Evolutionary conservation across 2,113 vertebrate species (phyloP).

Genomic region (Dromaius novaehollandiae): DNA sequence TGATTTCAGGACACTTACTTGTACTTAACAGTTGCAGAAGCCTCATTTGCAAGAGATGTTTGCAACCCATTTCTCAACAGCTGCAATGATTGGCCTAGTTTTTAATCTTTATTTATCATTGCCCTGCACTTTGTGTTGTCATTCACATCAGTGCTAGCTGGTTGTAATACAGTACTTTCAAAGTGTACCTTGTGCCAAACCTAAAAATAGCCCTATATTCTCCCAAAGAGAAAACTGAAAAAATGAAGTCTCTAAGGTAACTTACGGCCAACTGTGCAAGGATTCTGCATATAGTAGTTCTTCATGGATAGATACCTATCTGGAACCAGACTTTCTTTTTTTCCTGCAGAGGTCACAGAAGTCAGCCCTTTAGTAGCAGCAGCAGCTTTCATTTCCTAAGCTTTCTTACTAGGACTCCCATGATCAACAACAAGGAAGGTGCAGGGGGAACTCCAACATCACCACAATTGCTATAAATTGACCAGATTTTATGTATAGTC

Average conservation of each 20-base stretch:
- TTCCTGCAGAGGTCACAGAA: not conserved
- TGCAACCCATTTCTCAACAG: not conserved
- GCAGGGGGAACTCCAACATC: not conserved
- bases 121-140: not conserved
- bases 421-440: not conserved
- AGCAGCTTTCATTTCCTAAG: not conserved
- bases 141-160: not conserved
- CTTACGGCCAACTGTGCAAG: not conserved
- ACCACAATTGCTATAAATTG: not conserved
- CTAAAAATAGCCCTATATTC: not conserved
- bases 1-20: not conserved
- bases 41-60: not conserved
- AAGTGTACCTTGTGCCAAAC: not conserved
- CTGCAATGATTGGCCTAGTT: not conserved
- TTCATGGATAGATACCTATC: not conserved
- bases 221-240: not conserved
- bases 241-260: not conserved
- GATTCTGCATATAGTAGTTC: not conserved
- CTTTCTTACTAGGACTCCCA: not conserved
- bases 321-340: not conserved
- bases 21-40: not conserved
- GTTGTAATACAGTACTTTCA: not conserved
- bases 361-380: not conserved
- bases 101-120: not conserved
- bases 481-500: rapidly evolving